A percentile compares a stretch with the other conserved stretches of the same genome.
phyloP scores from a whole-genome alignment of 2,113 vertebrate genomes.

The Otis tarda region DNA sequence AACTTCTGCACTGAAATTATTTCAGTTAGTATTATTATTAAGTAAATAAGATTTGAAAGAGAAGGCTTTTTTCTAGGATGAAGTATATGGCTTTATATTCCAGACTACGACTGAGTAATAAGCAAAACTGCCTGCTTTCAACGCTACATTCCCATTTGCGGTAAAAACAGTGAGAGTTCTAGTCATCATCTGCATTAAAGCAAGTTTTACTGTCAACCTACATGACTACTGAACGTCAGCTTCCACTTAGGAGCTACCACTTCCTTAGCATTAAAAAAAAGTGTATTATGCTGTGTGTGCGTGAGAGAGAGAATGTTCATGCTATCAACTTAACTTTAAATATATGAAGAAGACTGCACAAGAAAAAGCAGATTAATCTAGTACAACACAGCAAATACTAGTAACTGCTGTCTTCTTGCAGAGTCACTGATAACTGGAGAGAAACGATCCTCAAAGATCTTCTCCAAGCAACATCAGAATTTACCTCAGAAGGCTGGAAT shows the following conservation, averaged over 20 bases:
- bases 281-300: background rate
- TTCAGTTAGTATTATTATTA: background rate
- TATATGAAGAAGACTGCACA: background rate
- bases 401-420: background rate
- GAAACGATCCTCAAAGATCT: background rate
- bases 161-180: slow-evolving; percentile 31
- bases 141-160: background rate
- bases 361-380: background rate
- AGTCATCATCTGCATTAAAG: slow-evolving; percentile 34
- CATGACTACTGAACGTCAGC: background rate
- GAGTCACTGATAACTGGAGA: background rate
- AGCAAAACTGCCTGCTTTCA: slow-evolving; percentile 13
- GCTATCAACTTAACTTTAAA: background rate
- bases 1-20: background rate
- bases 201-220: background rate
- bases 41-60: background rate
- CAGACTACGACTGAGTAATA: background rate
- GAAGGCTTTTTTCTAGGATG: background rate
- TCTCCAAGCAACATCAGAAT: background rate
- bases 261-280: background rate
- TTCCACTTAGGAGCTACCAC: background rate
- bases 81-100: background rate
- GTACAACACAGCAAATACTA: background rate
- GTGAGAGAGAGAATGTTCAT: background rate
- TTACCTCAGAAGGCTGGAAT: background rate